Evolutionary conservation across 2,797 vertebrate species (phyloP).

Genomic region (Hydrolagus colliei): DNA sequence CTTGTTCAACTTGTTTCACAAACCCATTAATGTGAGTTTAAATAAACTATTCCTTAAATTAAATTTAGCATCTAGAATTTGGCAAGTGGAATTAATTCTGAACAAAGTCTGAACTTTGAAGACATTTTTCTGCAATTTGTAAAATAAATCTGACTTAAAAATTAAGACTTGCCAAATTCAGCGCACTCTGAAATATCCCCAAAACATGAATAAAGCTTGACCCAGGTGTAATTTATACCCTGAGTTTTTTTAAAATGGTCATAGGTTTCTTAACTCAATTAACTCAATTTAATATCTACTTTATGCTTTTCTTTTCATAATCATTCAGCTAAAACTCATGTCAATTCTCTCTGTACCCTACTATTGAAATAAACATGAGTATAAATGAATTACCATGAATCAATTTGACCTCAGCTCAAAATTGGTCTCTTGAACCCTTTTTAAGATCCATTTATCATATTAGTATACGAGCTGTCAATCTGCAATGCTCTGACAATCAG

Average conservation of each 20-base stretch:
- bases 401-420: too few species aligned
- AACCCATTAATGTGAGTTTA: neutral
- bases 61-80: neutral
- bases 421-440: too few species aligned
- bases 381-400: too few species aligned
- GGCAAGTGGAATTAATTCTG: neutral
- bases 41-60: neutral
- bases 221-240: too few species aligned
- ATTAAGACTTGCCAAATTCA: too few species aligned
- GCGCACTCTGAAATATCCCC: too few species aligned
- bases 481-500: too few species aligned
- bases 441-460: too few species aligned
- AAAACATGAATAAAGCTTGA: too few species aligned
- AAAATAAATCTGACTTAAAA: too few species aligned
- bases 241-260: neutral
- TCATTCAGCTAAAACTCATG: neutral
- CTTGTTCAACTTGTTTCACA: neutral
- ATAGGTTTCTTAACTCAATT: neutral
- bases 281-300: neutral
- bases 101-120: neutral
- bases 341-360: neutral
- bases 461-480: too few species aligned
- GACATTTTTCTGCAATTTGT: neutral
- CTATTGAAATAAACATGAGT: too few species aligned
- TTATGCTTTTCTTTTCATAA: neutral